These are phyloP conservation scores for Drosophila parthenogenetica DNA, from an alignment of 2,888 invertebrate genomes.

Conservation along the genomic window DNA sequence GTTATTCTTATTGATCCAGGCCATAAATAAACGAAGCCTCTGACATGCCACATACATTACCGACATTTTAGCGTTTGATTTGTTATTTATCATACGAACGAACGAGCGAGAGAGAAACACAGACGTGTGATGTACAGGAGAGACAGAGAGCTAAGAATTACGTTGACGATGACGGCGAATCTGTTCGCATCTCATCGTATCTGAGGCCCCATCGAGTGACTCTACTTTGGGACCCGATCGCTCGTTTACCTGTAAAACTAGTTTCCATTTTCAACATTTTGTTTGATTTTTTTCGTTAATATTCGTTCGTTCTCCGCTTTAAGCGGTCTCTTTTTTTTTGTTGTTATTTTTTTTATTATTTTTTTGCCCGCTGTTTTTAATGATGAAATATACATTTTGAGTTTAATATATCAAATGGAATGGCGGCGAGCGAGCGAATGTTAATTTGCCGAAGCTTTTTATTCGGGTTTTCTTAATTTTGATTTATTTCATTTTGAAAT, in stretches of 20 bases:
- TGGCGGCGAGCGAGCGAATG: slow-evolving; percentile 69
- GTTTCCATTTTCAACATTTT: slow-evolving; percentile 69
- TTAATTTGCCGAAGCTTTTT: slow-evolving; percentile 70
- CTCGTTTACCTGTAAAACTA: slow-evolving; percentile 78
- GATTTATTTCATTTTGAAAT: slow-evolving; percentile 81
- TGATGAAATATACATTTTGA: slow-evolving; percentile 82
- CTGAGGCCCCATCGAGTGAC: slow-evolving; percentile 47
- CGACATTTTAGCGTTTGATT: slow-evolving; percentile 82
- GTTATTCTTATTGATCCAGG: slow-evolving; percentile 82
- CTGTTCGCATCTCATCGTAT: slow-evolving; percentile 46
- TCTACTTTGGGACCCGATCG: slow-evolving; percentile 27
- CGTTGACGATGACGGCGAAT: slow-evolving; percentile 57
- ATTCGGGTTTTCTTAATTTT: slow-evolving; percentile 69
- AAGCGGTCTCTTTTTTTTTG: slow-evolving; percentile 36
- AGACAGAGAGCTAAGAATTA: slow-evolving; percentile 44
- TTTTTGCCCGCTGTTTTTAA: slow-evolving; percentile 69
- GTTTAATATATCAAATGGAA: slow-evolving; percentile 81
- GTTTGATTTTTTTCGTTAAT: slow-evolving; percentile 27
- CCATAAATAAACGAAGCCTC: slow-evolving; percentile 78
- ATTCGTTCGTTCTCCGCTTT: slow-evolving; percentile 64
- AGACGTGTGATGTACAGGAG: slow-evolving; percentile 25
- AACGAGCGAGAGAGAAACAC: slow-evolving; percentile 16
- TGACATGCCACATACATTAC: slow-evolving; percentile 82
- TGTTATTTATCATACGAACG: slow-evolving; percentile 80
- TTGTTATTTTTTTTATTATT: slow-evolving; percentile 32